Evolutionary conservation across 1,140 invertebrate genomes (phyloP).

Genomic region (Drosophila parvula): DNA sequence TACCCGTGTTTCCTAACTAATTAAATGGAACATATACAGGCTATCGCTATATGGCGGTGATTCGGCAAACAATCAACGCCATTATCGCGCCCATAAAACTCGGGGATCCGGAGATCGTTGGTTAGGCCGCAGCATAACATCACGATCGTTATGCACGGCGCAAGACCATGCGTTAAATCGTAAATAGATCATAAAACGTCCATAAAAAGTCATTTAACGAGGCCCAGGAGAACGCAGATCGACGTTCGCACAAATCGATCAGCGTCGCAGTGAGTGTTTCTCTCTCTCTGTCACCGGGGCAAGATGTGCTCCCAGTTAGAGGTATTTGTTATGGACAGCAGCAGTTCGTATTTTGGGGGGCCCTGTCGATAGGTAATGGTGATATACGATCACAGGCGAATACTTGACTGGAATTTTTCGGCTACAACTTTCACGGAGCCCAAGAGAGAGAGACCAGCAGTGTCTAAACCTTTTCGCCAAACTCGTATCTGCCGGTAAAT

Average conservation of each 20-base stretch:
- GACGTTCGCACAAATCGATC: slow-evolving; percentile 55
- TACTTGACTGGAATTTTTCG: slow-evolving; percentile 62
- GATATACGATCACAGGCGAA: slow-evolving; percentile 64
- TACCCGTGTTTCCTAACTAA: slow-evolving; percentile 69
- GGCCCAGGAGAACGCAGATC: slow-evolving; percentile 49
- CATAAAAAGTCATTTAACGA: slow-evolving; percentile 79
- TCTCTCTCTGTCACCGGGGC: slow-evolving; percentile 14
- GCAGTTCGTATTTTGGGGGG: slow-evolving; percentile 41
- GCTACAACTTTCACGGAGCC: slow-evolving; percentile 58
- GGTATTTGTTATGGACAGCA: slow-evolving; percentile 28
- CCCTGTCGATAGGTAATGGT: slow-evolving; percentile 46
- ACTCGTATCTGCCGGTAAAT: slow-evolving; percentile 44
- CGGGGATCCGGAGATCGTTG: slow-evolving; percentile 45
- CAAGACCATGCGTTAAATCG: slow-evolving; percentile 76
- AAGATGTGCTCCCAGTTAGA: background rate
- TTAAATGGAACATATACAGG: slow-evolving; percentile 34
- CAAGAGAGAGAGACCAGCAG: slow-evolving; percentile 6
- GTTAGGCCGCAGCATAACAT: slow-evolving; percentile 23
- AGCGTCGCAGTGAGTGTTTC: slow-evolving; percentile 54
- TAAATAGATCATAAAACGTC: slow-evolving; percentile 82
- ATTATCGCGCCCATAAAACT: slow-evolving; percentile 64
- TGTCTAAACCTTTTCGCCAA: slow-evolving; percentile 29
- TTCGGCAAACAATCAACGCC: slow-evolving; percentile 55
- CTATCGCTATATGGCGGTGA: slow-evolving; percentile 10
- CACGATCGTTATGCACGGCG: slow-evolving; percentile 72